phyloP scores from a whole-genome alignment of 2,888 invertebrate genomes.

The Macaria liturata region DNA sequence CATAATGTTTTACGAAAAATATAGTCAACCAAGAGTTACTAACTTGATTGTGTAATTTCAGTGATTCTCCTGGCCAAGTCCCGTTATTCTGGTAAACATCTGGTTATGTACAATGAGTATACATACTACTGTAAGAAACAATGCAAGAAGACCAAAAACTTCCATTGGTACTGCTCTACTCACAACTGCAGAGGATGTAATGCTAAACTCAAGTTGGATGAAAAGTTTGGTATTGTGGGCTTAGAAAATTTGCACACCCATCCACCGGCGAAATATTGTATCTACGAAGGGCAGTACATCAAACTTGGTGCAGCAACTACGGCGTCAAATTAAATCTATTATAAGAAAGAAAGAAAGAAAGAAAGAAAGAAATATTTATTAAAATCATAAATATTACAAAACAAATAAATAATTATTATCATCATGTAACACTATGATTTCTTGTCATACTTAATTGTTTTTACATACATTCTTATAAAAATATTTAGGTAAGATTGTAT shows the following conservation, averaged over 20 bases:
- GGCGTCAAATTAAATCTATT: no score
- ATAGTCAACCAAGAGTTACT: no score
- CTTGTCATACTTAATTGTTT: no score
- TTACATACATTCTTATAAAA: no score
- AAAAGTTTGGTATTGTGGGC: slow-evolving; percentile 56
- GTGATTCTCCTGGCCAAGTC: slow-evolving; percentile 65
- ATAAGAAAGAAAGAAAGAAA: no score
- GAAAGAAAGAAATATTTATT: no score
- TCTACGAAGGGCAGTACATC: slow-evolving; percentile 61
- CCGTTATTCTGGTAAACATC: slow-evolving; percentile 63
- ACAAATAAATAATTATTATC: no score
- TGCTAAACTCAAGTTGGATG: slow-evolving; percentile 61
- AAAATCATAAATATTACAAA: no score
- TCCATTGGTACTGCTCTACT: slow-evolving; percentile 72
- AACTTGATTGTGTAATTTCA: slow-evolving; percentile 40
- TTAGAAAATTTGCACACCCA: slow-evolving; percentile 59
- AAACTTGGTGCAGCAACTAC: slow-evolving; percentile 37
- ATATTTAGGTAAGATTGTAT: no score
- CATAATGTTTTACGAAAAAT: no score
- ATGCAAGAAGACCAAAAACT: slow-evolving; percentile 60
- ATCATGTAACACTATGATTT: no score
- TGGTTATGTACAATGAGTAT: slow-evolving; percentile 66
- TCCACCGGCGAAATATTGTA: slow-evolving; percentile 62
- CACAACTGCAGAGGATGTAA: slow-evolving; percentile 71
- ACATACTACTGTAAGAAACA: slow-evolving; percentile 71